Base-by-base conservation (phyloP, 2,113 vertebrate genomes). In the Zootoca vivipara region DNA sequence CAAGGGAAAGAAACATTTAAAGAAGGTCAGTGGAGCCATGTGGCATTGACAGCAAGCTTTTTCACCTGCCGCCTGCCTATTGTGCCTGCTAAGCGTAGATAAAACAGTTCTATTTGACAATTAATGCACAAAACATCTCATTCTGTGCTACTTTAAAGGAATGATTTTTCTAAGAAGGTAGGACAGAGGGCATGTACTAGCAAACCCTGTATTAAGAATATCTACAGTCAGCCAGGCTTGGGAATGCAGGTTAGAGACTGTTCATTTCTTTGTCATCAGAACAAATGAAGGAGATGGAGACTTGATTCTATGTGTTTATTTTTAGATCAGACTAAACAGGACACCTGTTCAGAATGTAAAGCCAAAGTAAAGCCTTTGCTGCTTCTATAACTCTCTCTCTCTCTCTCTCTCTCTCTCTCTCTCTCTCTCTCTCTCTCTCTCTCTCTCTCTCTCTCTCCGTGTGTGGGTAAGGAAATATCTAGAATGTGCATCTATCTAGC, bases 21-120 rank as follows among this genome's bases (percentile, higher is more conserved):
- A 75, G 15, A 30, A 38, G 70, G 20, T 75, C 70, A 85, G 24
- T 62, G 15, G 65, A 75, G 8, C 33, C 42, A 79, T 62, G n/a
- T 81, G n/a, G 18, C 56, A 81, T 33, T 62, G 78, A 78, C 75
- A 78, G n/a, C 13, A 22, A 85, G 35, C 73, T 16, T 70, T 78
- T 86, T 79, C 42, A 35, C 85, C 64, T 52, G 77, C 79, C 69
- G 46, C 56, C 22, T 79, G 40, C 42, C n/a, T 69, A 16, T 78
- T 79, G 65, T 52, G 18, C 20, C 62, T 65, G 64, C 20, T 15
- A 67, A 78, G 74, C 28, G 52, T 26, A 69, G 30, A 67, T 69
- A 33, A 46, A 86, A 33, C 33, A 67, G n/a, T 86, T 67, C 74
- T 78, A 12, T 62, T 86, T 42, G 10, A 65, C 28, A 78, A 24